phyloP scores from a whole-genome alignment of 2,888 invertebrate species.

The Cyaniris semiargus region DNA sequence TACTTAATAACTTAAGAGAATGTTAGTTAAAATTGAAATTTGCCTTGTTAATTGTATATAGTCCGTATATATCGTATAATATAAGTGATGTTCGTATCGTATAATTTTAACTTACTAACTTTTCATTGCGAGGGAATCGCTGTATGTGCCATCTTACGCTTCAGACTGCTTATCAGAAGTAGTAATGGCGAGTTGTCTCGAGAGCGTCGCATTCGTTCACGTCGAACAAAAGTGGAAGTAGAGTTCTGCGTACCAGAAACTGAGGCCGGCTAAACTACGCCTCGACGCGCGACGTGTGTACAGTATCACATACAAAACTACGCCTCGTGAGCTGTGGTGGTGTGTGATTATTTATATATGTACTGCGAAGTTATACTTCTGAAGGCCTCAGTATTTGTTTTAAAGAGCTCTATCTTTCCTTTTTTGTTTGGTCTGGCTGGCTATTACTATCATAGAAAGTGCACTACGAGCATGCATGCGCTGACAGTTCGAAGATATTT shows the following conservation, averaged over 20 bases:
- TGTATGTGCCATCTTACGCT: slow-evolving; percentile 29
- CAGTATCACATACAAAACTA: not conserved
- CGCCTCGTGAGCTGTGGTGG: not conserved
- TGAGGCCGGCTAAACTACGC: not conserved
- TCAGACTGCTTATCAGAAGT: slow-evolving; percentile 25
- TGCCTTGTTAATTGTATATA: slow-evolving; percentile 32
- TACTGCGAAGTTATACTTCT: not conserved
- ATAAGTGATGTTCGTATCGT: slow-evolving; percentile 23
- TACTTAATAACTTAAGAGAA: slow-evolving; percentile 29
- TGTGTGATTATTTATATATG: not conserved
- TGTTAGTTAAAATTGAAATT: slow-evolving; percentile 33
- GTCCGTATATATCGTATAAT: slow-evolving; percentile 30
- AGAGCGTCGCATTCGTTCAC: not conserved
- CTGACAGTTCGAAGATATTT: not conserved
- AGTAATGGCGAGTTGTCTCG: not conserved
- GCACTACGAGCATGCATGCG: not conserved
- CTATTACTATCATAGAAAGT: not conserved
- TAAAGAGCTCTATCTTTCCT: not conserved
- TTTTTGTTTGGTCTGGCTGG: not conserved
- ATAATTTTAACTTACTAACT: slow-evolving; percentile 27
- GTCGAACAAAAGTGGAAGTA: not conserved
- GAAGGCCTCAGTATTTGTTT: not conserved
- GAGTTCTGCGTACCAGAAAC: not conserved
- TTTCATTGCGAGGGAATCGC: slow-evolving; percentile 15
- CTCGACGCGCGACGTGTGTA: not conserved